phyloP scores from a whole-genome alignment of 92 coral and sea anemone genomes.

The Muricea muricata region DNA sequence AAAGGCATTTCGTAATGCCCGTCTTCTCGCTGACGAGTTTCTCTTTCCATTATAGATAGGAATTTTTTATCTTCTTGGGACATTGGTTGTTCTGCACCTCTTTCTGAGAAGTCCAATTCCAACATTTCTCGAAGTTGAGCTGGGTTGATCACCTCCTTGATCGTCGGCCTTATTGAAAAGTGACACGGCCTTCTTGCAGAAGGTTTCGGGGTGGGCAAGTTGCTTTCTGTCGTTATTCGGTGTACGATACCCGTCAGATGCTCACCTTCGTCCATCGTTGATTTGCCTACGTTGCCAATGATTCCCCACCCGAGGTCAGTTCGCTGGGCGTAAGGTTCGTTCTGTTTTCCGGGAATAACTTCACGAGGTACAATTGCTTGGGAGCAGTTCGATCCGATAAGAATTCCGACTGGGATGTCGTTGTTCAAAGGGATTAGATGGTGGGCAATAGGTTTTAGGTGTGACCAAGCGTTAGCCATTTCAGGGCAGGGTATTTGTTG shows the following conservation, averaged over 20 bases:
- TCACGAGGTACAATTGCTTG: conserved; percentile 70
- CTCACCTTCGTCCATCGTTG: not conserved
- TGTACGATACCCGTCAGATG: not conserved
- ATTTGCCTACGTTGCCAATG: conserved; percentile 40
- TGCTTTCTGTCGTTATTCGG: not conserved
- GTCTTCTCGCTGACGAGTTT: conserved; percentile 19
- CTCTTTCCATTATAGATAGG: conserved; percentile 38
- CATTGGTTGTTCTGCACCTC: not conserved
- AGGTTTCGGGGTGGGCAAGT: not conserved
- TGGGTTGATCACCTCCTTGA: conserved; percentile 63
- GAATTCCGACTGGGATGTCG: conserved; percentile 60
- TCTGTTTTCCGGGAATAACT: conserved; percentile 62
- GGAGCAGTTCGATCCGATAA: conserved; percentile 69
- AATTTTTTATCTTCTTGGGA: conserved; percentile 61
- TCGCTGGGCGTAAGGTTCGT: conserved; percentile 61
- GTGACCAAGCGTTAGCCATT: conserved; percentile 54
- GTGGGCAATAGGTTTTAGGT: conserved; percentile 41
- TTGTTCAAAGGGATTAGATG: conserved; percentile 47
- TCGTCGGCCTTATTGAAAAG: conserved; percentile 35
- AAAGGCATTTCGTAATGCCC: conserved; percentile 68
- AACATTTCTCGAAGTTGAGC: conserved; percentile 38
- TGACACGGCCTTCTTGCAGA: not conserved
- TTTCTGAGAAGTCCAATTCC: conserved; percentile 58
- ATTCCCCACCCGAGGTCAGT: conserved; percentile 73
- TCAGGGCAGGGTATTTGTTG: conserved; percentile 56